Evolutionary conservation across 2,113 vertebrate genomes (phyloP), one percentile per base, ranked within the genome.

Genomic region (Periophthalmodon schlosseri): DNA sequence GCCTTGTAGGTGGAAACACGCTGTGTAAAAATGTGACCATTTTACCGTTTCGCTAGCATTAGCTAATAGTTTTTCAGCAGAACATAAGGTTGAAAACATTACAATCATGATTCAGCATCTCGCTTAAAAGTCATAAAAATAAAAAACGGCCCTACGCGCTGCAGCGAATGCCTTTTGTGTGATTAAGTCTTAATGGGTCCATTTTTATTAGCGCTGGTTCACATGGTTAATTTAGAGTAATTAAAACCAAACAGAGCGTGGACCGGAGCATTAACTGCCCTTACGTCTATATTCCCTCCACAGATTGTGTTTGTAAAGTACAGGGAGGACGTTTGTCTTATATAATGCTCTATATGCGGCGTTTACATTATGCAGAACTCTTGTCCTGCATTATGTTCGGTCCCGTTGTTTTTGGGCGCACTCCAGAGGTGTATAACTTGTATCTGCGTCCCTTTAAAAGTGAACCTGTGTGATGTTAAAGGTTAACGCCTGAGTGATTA

Each of bases 241-340:
- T 84, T 87, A 54, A 81, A 89, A 77, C 77, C 57, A 88, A 79
- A 85, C 67, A 87, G 68, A 80, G 47, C 67, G 54, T 77, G 67
- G 60, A 64, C 44, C 76, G 44, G 61, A 72, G 24, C 65, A 81
- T 83, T 70, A 33, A 65, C 7, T 69, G 5, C 39, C 28, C 67
- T 69, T 46, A 76, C 68, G 83, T 83, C 77, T 75, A 69, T 75
- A 77, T 60, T 84, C 70, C 47, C 56, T 74, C 10, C 47, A 56
- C 66, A 63, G 67, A 78, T 74, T 76, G 72, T 70, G 44, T 81
- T 84, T 82, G 73, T 58, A 61, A 70, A 70, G 18, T 60, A 16
- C 49, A 68, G 33, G 16, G 47, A 60, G 21, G 70, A 69, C 46
- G 73, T 76, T 77, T 77, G 68, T 60, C 60, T 15, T 74, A 20